Evolutionary conservation across 2,797 vertebrate species (phyloP), one percentile per base, ranked within the genome.

Genomic region (Psittacula echo): DNA sequence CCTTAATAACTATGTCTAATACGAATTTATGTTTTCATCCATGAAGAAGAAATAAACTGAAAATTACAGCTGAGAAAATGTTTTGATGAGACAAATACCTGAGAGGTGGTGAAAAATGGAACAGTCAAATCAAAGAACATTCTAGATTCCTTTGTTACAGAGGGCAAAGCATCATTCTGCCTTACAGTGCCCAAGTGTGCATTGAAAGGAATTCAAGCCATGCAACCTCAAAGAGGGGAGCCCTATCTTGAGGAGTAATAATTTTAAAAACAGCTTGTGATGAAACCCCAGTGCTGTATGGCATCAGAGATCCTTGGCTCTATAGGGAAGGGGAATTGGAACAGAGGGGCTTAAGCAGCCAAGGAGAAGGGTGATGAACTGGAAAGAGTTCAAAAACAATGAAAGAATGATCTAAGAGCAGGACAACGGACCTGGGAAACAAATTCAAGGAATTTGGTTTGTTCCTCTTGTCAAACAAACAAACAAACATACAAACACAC

Each of bases 21-120:
- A 77, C 10, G 68, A 62, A 72, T 83, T 75, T 87, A 10, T 64
- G 68, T 56, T 92, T 92, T 85, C 56, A 84, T 81, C 70, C 32
- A 24, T 81, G 48, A 91, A 67, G 27, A 67, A 80, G n/a, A 67
- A 93, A 18, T 73, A 85, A 94, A 53, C 44, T 76, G 60, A 85
- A 87, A 75, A 88, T 90, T 34, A 45, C 27, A 62, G 19, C 48
- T 72, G 29, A 65, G 72, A 72, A 85, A 88, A 82, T 37, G n/a
- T 94, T 94, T 86, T 75, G 58, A 50, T 75, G 76, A 90, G 45
- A 50, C 23, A 72, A 83, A 37, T 84, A 42, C 72, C 73, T 88
- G 15, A 10, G 22, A 77, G 15, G 39, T 68, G 19, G 37, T 39
- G 80, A 84, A 80, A 86, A 80, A 78, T 44, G 24, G 45, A 95